Evolutionary conservation across 2,797 vertebrate species (phyloP).

Genomic region (Sebastes melanostomus): DNA sequence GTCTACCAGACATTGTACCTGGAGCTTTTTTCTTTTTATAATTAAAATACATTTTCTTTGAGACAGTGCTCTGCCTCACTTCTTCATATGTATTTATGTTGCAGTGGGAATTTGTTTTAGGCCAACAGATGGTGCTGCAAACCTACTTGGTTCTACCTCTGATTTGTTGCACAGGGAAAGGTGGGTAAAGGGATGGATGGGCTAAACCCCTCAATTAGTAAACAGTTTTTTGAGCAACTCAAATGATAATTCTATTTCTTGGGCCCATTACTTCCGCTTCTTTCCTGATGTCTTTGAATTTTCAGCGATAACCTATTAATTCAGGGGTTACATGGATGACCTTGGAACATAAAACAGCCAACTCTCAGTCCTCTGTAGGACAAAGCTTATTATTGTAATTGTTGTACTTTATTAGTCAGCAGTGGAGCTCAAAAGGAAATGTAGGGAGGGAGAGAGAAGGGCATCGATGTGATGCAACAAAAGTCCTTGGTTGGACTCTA

Average conservation of each 20-base stretch:
- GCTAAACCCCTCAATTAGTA: not conserved
- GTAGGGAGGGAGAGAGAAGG: not conserved
- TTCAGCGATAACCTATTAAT: not conserved
- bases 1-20: conserved; percentile 91
- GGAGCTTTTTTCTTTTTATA: conserved; percentile 81
- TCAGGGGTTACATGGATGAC: not conserved
- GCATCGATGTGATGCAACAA: not conserved
- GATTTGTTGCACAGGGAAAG: not conserved
- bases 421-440: not conserved
- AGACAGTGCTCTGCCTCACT: not conserved
- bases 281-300: fast-evolving
- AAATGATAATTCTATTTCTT: not conserved
- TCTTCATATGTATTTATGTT: not conserved
- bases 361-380: not conserved
- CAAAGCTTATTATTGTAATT: not conserved
- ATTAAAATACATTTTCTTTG: conserved; percentile 28
- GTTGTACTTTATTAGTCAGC: not conserved
- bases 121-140: conserved; percentile 31
- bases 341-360: not conserved
- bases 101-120: not conserved
- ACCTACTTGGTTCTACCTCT: not conserved
- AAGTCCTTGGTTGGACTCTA: not conserved
- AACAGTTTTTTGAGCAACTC: not conserved
- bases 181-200: not conserved
- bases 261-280: not conserved